Percentiles rank a stretch among this genome's conserved stretches.
These are phyloP conservation scores for Liparis tanakae DNA, from an alignment of 2,797 vertebrate species.

Conservation along the genomic window DNA sequence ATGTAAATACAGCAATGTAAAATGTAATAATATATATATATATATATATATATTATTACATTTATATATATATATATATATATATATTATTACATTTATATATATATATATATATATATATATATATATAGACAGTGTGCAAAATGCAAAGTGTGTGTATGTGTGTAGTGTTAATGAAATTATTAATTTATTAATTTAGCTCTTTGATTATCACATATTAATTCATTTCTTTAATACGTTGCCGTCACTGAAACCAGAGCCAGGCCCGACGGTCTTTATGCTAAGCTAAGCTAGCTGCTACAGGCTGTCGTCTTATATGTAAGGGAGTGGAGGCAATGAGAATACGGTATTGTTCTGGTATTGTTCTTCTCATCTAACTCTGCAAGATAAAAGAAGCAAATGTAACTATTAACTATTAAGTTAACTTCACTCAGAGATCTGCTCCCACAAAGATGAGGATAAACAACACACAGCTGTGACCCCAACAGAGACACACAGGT, in stretches of 20 bases:
- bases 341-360: background rate
- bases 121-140: too few species aligned
- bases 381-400: background rate
- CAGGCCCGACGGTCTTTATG: background rate
- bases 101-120: too few species aligned
- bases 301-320: background rate
- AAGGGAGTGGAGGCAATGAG: background rate
- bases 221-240: background rate
- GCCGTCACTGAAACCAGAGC: background rate
- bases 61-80: too few species aligned
- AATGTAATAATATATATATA: too few species aligned
- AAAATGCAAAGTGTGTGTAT: too few species aligned
- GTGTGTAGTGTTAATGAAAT: too few species aligned
- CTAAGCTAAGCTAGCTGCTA: background rate
- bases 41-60: too few species aligned
- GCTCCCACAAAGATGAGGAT: slow-evolving; percentile 1
- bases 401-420: background rate
- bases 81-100: too few species aligned
- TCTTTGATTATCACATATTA: background rate
- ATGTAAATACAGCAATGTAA: too few species aligned
- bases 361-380: background rate
- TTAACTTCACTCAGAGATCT: background rate
- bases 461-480: background rate
- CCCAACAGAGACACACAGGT: slow-evolving; percentile 4
- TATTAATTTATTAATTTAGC: too few species aligned